Percentiles rank a stretch among this genome's conserved stretches.
Evolutionary conservation across 2,888 invertebrate genomes (phyloP).

Genomic region (Mimachlamys varia): DNA sequence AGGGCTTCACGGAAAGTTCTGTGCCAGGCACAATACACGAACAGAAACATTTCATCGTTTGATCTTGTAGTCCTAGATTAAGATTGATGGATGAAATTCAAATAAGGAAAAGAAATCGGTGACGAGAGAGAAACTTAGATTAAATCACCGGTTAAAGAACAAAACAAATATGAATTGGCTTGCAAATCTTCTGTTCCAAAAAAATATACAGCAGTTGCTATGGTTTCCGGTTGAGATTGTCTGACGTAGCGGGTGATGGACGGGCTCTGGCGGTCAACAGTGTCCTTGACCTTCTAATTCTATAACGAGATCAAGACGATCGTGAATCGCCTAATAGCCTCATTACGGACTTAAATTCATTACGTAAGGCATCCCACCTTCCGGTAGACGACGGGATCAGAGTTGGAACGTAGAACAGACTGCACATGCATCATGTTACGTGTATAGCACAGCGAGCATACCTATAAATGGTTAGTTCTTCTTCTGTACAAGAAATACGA

Average conservation of each 20-base stretch:
- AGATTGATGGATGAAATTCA: not conserved
- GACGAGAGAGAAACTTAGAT: not conserved
- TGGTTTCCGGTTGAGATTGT: not conserved
- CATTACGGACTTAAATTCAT: not conserved
- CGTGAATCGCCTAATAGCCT: not conserved
- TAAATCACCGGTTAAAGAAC: not conserved
- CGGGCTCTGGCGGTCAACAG: not conserved
- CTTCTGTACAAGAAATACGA: not conserved
- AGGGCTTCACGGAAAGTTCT: constrained; percentile 31
- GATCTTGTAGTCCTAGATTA: not conserved
- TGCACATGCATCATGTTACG: too few relatives aligned
- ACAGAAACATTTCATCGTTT: not conserved
- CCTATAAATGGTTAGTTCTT: too few relatives aligned
- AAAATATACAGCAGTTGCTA: not conserved
- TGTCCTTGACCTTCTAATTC: not conserved
- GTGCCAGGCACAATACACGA: not conserved
- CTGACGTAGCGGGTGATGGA: not conserved
- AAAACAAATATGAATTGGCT: not conserved
- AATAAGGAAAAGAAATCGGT: not conserved
- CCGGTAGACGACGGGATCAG: too few relatives aligned
- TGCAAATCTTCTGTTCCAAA: not conserved
- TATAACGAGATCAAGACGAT: not conserved
- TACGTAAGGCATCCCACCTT: not conserved
- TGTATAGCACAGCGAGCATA: too few relatives aligned
- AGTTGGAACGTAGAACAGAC: too few relatives aligned